These are phyloP conservation scores for Deilephila elpenor DNA, from an alignment of 2,888 invertebrate species.

Conservation along the genomic window DNA sequence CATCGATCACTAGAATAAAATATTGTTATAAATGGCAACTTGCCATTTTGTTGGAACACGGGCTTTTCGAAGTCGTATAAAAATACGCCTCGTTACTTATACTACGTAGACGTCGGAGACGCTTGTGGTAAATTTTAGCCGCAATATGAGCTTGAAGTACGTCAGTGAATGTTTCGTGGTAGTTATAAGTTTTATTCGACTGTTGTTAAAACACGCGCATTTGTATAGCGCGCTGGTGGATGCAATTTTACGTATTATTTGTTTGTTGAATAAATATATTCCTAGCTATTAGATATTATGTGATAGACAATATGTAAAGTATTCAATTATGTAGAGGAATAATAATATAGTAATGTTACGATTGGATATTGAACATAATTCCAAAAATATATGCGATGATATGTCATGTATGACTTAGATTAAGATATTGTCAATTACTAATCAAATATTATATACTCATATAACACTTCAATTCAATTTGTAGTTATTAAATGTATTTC, in stretches of 20 bases:
- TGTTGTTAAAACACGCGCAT: slow-evolving; percentile 25
- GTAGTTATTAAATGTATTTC: background rate
- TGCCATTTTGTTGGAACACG: slow-evolving; percentile 74
- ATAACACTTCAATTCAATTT: background rate
- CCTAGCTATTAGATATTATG: background rate
- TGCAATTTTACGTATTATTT: background rate
- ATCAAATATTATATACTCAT: background rate
- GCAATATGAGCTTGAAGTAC: slow-evolving; percentile 49
- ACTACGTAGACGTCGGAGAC: slow-evolving; percentile 63
- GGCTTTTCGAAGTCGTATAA: slow-evolving; percentile 70
- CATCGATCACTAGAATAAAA: slow-evolving; percentile 48
- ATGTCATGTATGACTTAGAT: background rate
- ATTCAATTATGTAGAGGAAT: too few relatives aligned
- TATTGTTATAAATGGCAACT: slow-evolving; percentile 69
- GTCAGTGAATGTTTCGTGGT: slow-evolving; percentile 44
- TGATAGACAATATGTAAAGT: background rate
- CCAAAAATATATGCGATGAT: background rate
- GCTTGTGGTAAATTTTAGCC: slow-evolving; percentile 51
- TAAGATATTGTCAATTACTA: slow-evolving; percentile 20
- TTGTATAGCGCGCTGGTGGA: background rate
- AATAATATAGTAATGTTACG: too few relatives aligned
- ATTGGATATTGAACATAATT: background rate
- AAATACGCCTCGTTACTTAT: slow-evolving; percentile 68
- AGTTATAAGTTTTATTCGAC: slow-evolving; percentile 35
- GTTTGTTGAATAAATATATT: background rate